Base-by-base conservation (phyloP, 2,888 invertebrate genomes). In the Argyra leucocephala region DNA sequence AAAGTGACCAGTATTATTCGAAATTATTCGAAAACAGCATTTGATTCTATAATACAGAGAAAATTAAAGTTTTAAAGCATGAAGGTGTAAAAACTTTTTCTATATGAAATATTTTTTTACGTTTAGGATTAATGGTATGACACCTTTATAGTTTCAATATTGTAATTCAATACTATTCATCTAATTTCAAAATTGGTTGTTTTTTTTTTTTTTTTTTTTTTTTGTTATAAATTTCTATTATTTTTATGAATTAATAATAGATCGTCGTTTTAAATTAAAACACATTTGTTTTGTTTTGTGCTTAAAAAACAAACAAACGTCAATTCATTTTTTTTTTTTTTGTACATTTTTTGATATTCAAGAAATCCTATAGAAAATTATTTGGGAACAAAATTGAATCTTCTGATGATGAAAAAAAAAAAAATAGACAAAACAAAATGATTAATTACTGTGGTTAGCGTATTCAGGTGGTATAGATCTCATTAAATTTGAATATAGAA, bases 401-500 rank as follows among this genome's bases (percentile, higher is more conserved):
- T 48, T n/a, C 9, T 18, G 48, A 37, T 9, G 12, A 26, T 7
- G 26, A 26, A 26, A 26, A 26, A 26, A 4, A 31, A 31, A 31
- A 3, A 31, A 31, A 31, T 31, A 31, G 1, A 7, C 31, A 31
- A 48, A 48, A 31, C 5, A 31, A 48, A n/a, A 48, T 48, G 48
- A 48, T 48, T 48, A 48, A 48, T 48, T 18, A n/a, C n/a, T 48
- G 12, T 18, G 15, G 18, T 48, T 48, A 48, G 5, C n/a, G 5
- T 48, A 48, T 48, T 48, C 48, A 48, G 48, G 48, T 48, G 48
- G 48, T 48, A 48, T 48, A n/a, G n/a, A 48, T 18, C 48, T 48
- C 48, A 48, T 48, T 48, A 48, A 48, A 48, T 48, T 48, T 48
- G 48, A 48, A 48, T 48, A 48, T 48, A 48, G 18, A n/a, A 48